Evolutionary conservation across 1,140 invertebrate species (phyloP).

Genomic region (Dufourea novaeangliae): DNA sequence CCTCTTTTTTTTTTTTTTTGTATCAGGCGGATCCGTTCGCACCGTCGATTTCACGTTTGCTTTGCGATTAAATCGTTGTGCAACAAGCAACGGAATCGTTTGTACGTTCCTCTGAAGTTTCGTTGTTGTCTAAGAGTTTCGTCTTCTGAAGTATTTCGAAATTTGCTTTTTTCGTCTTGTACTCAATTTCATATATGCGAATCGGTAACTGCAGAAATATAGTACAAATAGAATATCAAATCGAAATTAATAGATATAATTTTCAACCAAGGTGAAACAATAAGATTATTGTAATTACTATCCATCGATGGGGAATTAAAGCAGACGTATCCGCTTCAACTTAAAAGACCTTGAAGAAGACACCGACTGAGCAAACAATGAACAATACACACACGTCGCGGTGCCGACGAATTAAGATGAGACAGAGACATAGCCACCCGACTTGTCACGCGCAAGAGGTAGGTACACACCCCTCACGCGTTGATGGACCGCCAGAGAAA

Average conservation of each 20-base stretch:
- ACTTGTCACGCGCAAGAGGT: conserved; percentile 9
- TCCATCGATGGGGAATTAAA: no score
- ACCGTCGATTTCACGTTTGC: not conserved
- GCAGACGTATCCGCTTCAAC: no score
- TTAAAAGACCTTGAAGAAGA: not conserved
- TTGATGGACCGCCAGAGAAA: conserved; percentile 22
- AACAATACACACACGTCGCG: not conserved
- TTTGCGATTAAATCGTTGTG: not conserved
- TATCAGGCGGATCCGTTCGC: not conserved
- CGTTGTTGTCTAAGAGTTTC: no score
- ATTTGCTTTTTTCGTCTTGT: no score
- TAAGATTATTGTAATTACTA: no score
- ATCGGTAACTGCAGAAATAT: no score
- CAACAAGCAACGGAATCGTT: not conserved
- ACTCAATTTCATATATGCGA: no score
- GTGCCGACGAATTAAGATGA: conserved; percentile 3
- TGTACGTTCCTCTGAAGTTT: not conserved
- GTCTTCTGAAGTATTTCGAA: no score
- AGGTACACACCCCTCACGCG: not conserved
- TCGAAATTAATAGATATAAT: no score
- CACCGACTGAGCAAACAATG: not conserved
- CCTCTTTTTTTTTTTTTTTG: conserved; percentile 15
- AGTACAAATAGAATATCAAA: no score
- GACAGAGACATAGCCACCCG: not conserved
- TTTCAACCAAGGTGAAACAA: no score